Percentiles rank a stretch among this genome's conserved stretches.
These are phyloP conservation scores for Chelmon rostratus DNA, from an alignment of 2,797 vertebrate genomes.

Conservation along the genomic window DNA sequence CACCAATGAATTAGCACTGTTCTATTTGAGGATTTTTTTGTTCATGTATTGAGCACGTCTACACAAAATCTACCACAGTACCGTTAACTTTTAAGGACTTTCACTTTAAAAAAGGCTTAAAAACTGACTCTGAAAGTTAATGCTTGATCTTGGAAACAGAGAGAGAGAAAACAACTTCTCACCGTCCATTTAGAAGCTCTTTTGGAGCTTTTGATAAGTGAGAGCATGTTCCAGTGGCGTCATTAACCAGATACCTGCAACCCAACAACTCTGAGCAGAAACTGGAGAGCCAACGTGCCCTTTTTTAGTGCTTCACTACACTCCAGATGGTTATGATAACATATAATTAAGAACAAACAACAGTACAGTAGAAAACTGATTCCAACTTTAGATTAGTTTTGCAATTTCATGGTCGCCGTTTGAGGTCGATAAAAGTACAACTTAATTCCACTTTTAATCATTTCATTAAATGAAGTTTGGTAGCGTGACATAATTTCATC, in stretches of 20 bases:
- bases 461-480: constrained; percentile 29
- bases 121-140: neutral
- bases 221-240: neutral
- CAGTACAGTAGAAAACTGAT: neutral
- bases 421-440: constrained; percentile 28
- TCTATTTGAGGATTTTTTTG: neutral
- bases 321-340: constrained; percentile 37
- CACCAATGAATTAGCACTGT: neutral
- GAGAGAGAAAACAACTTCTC: neutral
- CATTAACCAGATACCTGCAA: neutral
- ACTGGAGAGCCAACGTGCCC: neutral
- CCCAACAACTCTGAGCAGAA: neutral
- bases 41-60: neutral
- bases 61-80: too few relatives aligned
- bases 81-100: neutral
- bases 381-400: constrained; percentile 41
- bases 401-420: neutral
- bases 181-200: too few relatives aligned
- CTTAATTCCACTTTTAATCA: constrained; percentile 29
- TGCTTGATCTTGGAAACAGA: neutral
- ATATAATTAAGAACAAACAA: constrained; percentile 8
- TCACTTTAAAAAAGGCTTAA: neutral
- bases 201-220: neutral
- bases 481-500: constrained; percentile 10
- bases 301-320: neutral